phyloP scores from a whole-genome alignment of 2,888 invertebrate genomes.

The Tanaodytes sp. region DNA sequence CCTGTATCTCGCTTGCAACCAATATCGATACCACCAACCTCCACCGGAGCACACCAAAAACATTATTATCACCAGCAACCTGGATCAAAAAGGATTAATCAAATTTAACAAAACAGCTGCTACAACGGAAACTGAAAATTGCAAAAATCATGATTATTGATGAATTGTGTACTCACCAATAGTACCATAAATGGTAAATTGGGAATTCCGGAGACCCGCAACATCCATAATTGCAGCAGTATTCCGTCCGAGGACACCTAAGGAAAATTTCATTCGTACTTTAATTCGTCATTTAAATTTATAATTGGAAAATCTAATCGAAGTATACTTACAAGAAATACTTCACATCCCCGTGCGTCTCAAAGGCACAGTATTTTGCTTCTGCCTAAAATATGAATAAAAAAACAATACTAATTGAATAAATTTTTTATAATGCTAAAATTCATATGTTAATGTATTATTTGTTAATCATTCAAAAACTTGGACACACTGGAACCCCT shows the following conservation, averaged over 20 bases:
- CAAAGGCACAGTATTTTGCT: conserved; percentile 73
- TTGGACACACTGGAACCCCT: too few species aligned
- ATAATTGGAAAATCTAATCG: too few species aligned
- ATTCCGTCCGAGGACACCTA: conserved; percentile 74
- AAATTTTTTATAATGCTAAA: too few species aligned
- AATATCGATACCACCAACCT: conserved; percentile 75
- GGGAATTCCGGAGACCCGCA: conserved; percentile 75
- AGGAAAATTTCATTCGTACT: background rate
- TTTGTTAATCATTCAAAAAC: too few species aligned
- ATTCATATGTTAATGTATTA: too few species aligned
- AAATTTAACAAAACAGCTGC: too few species aligned
- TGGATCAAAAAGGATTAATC: conserved; percentile 51
- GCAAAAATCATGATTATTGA: background rate
- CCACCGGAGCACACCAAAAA: conserved; percentile 75
- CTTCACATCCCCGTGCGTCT: conserved; percentile 72
- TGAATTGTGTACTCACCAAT: conserved; percentile 71
- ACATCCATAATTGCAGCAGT: conserved; percentile 76
- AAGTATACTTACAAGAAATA: conserved; percentile 66
- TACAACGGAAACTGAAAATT: too few species aligned
- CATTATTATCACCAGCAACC: conserved; percentile 75
- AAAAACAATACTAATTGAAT: too few species aligned
- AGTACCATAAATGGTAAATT: conserved; percentile 77
- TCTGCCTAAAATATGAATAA: conserved; percentile 65
- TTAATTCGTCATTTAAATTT: background rate
- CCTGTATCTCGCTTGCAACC: conserved; percentile 72